phyloP scores from a whole-genome alignment of 2,113 vertebrate genomes.

The Poicephalus meyeri region DNA sequence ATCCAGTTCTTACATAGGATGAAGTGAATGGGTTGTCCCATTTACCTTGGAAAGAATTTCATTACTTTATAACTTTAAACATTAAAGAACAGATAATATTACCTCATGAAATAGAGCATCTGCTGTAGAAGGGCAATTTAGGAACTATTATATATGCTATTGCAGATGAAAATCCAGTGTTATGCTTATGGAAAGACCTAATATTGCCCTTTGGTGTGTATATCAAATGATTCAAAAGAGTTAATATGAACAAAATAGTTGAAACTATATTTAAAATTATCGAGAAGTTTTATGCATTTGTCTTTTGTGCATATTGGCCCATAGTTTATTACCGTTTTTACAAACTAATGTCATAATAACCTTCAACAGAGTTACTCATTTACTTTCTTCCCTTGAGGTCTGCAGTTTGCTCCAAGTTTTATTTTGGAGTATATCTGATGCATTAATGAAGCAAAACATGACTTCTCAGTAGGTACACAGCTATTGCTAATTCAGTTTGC shows the following conservation, averaged over 20 bases:
- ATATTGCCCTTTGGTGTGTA: background rate
- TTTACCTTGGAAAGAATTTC: conserved; percentile 3
- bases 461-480: background rate
- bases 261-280: background rate
- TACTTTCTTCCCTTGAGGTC: background rate
- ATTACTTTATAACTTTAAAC: background rate
- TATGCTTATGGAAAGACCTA: background rate
- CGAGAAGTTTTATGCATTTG: background rate
- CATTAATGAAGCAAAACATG: background rate
- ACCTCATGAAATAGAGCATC: background rate
- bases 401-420: background rate
- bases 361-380: conserved; percentile 21
- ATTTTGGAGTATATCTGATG: background rate
- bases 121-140: background rate
- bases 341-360: background rate
- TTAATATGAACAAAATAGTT: background rate
- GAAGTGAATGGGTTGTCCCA: background rate
- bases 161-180: background rate
- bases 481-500: background rate
- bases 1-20: background rate
- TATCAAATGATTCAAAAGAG: background rate
- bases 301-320: background rate
- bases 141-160: background rate
- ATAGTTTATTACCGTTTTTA: background rate
- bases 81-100: background rate